A percentile compares a stretch with the other conserved stretches of the same genome.
These are phyloP conservation scores for Lasioglossum morio DNA, from an alignment of 2,888 invertebrate species.

Conservation along the genomic window DNA sequence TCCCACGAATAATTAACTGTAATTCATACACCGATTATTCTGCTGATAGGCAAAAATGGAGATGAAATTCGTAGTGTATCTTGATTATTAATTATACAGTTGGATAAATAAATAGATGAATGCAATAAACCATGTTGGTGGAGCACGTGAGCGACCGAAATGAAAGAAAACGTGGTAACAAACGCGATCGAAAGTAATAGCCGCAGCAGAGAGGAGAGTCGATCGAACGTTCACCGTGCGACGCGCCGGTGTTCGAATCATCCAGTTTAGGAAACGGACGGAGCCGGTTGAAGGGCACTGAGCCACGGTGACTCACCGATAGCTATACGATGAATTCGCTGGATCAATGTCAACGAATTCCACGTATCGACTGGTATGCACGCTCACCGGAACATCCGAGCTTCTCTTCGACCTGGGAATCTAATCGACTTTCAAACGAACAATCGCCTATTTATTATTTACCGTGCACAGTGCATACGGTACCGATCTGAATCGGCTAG, in stretches of 20 bases:
- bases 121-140: too few species aligned
- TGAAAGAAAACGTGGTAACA: too few species aligned
- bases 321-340: conserved; percentile 59
- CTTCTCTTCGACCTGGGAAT: conserved; percentile 31
- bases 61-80: not conserved
- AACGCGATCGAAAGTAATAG: conserved; percentile 3
- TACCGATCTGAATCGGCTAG: not conserved
- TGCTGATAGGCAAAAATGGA: not conserved
- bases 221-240: not conserved
- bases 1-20: not conserved
- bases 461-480: not conserved
- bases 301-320: conserved; percentile 69
- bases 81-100: not conserved
- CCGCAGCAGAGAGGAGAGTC: conserved; percentile 1
- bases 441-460: not conserved
- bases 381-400: conserved; percentile 39
- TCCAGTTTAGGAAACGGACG: conserved; percentile 60
- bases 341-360: conserved; percentile 70
- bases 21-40: not conserved
- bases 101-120: too few species aligned
- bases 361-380: conserved; percentile 56
- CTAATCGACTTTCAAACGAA: conserved; percentile 1
- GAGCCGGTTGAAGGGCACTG: conserved; percentile 65
- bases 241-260: conserved; percentile 14
- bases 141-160: too few species aligned